Evolutionary conservation across 2,797 vertebrate genomes (phyloP), one percentile per base, ranked within the genome.

Genomic region (Sylvia borin): DNA sequence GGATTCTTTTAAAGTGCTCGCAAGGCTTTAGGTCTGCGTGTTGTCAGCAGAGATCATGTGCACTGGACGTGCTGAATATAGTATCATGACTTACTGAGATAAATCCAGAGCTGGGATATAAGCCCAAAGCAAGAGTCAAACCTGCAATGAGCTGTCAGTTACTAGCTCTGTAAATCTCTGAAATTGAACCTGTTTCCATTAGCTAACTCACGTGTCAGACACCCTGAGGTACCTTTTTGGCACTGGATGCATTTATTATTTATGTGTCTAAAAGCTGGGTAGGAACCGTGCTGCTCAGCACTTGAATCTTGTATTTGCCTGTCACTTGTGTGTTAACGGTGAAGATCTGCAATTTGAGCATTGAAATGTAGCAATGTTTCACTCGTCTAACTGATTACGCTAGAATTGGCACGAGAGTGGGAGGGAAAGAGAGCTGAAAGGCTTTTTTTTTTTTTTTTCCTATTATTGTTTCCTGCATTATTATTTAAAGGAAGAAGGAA

Each of bases 351-450:
- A 95, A 89, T 95, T 92, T 78, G 92, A 93, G 88, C 77, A 94
- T 64, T 72, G 84, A 95, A 96, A 94, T 93, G 85, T 82, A 87
- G 95, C 91, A 77, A 89, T 76, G 92, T 97, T 88, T 96, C 93
- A 83, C 57, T 92, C 80, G 62, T 85, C 66, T 85, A 87, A 86
- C 85, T 73, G 91, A 61, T 94, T 97, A 86, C 88, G 86, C 64
- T 94, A 83, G 85, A 94, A 81, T 78, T 95, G 95, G 93, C 86
- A 95, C 31, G 64, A 95, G 94, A 93, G 96, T 96, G 96, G 95
- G 95, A 95, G 96, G 95, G 91, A 85, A 94, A 84, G 66, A 76
- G 60, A 64, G 74, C 82, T 91, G 66, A 88, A 92, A 91, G 31
- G 40, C 2, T 0, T 16, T 8, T 16, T 47, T 0, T 16, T 8